Conservation (phyloP, 2,113 vertebrate species). For the Serilophus lunatus region DNA sequence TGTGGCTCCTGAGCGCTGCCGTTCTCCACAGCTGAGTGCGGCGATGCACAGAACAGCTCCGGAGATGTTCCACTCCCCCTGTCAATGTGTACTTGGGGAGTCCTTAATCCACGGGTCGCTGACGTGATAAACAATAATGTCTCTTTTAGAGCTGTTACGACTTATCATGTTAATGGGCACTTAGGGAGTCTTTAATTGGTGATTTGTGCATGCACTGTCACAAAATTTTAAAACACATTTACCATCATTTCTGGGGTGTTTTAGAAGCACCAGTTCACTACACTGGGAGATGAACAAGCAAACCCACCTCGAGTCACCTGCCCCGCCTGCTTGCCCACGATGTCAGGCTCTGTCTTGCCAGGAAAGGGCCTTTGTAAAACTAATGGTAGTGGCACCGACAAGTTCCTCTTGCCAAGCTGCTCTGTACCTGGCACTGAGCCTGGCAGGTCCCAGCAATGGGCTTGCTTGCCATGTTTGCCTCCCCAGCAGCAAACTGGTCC, state of each 20-base stretch:
- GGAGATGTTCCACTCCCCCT: background rate
- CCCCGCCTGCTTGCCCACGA: background rate
- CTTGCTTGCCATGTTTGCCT: fast-evolving
- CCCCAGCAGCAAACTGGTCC: background rate
- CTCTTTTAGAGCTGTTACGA: conserved; percentile 63
- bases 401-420: background rate
- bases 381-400: background rate
- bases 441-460: fast-evolving
- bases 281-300: background rate
- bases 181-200: conserved; percentile 69
- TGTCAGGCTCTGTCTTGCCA: fast-evolving
- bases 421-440: fast-evolving
- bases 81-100: conserved; percentile 63
- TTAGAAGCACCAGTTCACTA: conserved; percentile 31
- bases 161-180: conserved; percentile 65
- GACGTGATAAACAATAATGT: conserved; percentile 68
- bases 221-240: conserved; percentile 69
- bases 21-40: background rate
- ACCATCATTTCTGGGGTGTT: conserved; percentile 55
- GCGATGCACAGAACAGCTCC: background rate
- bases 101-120: conserved; percentile 64
- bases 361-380: background rate
- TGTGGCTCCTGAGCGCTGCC: background rate
- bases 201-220: conserved; percentile 69
- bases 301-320: background rate